phyloP scores from a whole-genome alignment of 2,113 vertebrate species.

The Lagopus muta region DNA sequence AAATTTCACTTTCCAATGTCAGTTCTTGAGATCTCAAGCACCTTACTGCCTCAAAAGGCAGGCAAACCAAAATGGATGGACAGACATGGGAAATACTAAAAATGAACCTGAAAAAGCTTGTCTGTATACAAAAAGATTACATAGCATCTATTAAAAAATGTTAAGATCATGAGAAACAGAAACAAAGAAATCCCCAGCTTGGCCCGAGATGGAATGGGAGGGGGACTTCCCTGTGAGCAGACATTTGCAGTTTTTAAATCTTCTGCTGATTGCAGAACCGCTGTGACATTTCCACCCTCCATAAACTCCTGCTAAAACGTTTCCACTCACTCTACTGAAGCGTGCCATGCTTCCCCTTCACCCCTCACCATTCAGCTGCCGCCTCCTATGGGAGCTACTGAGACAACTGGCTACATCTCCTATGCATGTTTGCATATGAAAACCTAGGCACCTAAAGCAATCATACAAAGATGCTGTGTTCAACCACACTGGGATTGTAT shows the following conservation, averaged over 20 bases:
- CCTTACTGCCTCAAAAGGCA: not conserved
- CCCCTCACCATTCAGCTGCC: not conserved
- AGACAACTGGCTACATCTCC: not conserved
- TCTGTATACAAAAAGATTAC: not conserved
- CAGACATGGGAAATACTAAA: not conserved
- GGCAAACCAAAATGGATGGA: not conserved
- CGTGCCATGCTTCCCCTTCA: not conserved
- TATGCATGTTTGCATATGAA: not conserved
- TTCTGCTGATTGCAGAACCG: not conserved
- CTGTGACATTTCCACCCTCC: not conserved
- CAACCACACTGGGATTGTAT: not conserved
- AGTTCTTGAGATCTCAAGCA: not conserved
- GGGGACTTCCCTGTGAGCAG: not conserved
- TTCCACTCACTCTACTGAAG: constrained; percentile 17
- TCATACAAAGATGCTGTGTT: not conserved
- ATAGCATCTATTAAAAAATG: not conserved
- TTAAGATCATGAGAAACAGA: not conserved
- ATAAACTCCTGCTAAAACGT: not conserved
- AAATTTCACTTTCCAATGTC: not conserved
- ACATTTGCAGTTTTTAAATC: not conserved
- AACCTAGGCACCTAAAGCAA: not conserved
- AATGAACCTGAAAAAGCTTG: not conserved
- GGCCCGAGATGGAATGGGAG: not conserved
- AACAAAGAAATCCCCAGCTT: not conserved
- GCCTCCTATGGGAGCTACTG: not conserved